Base-by-base conservation (phyloP, 2,888 invertebrate species). In the Acanthococcus lagerstroemiae region DNA sequence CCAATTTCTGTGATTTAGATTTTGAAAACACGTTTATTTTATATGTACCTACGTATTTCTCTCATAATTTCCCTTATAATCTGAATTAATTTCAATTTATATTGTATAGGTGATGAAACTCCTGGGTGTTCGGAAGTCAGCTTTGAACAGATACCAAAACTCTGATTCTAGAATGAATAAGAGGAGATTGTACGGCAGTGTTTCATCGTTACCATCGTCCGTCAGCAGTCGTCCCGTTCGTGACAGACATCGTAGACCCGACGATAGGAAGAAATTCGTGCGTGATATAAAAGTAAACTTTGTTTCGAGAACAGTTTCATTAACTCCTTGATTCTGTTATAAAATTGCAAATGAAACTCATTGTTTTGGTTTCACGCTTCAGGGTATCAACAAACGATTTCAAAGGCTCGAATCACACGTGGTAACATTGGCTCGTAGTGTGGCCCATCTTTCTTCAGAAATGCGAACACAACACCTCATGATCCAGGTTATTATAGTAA, bases 341-440 rank as follows among this genome's bases (percentile, higher is more conserved):
- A 15, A 37, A 37, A 15, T 37, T 37, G 37, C n/a, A 37, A 1
- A 15, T 37, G 12, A 2, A 37, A 3, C 7, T 54, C 3, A 25
- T 22, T 48, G 17, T n/a, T 6, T 48, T 48, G 6, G 17, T 48
- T 48, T 45, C 24, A 12, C n/a, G n/a, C 70, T 71, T 24, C 79
- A 88, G 82, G 87, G 87, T 60, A 87, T 90, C 70, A 89, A 90
- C 77, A 89, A 89, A 76, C 81, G 92, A 55, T 92, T 93, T 77
- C 90, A 91, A 75, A 81, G 91, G 4, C 78, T 93, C 70, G 94
- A 94, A 76, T 89, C 90, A 0, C 93, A 93, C 77, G 92, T 93
- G 55, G 91, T 93, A 63, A 93, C 93, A 1, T 77, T 93, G 69
- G 93, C 93, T 0, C 80, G 92, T 67, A 91, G 90, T 55, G 92